phyloP scores from a whole-genome alignment of 2,797 vertebrate genomes.

The Notoglanidium macrostoma region DNA sequence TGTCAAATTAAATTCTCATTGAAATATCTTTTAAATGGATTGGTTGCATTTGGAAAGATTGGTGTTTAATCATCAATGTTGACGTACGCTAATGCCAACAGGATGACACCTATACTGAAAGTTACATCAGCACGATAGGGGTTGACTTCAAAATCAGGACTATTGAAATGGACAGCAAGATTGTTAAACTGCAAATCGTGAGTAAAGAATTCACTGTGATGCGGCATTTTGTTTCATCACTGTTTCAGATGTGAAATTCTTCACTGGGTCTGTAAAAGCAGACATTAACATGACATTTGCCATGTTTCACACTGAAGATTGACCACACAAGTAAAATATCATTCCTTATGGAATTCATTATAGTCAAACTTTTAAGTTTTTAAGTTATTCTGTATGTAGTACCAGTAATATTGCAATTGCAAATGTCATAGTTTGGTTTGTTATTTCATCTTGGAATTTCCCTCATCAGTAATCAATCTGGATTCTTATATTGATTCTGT shows the following conservation, averaged over 20 bases:
- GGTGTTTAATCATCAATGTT: neutral
- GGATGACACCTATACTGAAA: conserved; percentile 83
- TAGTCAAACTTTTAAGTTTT: neutral
- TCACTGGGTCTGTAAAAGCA: neutral
- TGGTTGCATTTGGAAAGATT: neutral
- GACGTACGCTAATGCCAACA: conserved; percentile 38
- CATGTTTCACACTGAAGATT: neutral
- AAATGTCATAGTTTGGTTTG: neutral
- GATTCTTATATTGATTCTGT: neutral
- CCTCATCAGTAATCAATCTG: neutral
- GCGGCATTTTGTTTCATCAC: neutral
- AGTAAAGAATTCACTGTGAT: conserved; percentile 48
- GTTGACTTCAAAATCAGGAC: conserved; percentile 84
- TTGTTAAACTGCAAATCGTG: conserved; percentile 80
- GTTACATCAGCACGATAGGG: conserved; percentile 82
- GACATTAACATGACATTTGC: neutral
- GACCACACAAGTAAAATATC: neutral
- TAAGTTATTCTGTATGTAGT: neutral
- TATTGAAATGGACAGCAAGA: conserved; percentile 79
- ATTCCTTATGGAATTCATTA: neutral
- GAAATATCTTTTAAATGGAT: neutral
- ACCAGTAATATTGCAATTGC: neutral
- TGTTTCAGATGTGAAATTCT: neutral
- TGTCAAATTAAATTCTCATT: neutral
- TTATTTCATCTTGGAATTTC: neutral